phyloP scores from a whole-genome alignment of 2,888 invertebrate species.

The Minunthozetes semirufus region DNA sequence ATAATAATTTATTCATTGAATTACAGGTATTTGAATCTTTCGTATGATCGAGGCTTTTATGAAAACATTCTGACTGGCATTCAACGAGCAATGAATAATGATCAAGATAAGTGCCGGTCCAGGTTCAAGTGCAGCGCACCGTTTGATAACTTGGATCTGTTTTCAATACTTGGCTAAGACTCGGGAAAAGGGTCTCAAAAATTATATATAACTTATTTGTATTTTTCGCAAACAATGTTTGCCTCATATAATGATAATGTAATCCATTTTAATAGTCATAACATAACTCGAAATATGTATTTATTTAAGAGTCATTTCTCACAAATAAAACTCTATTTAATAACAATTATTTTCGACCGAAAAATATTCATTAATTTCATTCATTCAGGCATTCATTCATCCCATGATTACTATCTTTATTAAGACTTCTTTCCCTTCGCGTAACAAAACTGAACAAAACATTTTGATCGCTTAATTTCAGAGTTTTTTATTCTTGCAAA shows the following conservation, averaged over 20 bases:
- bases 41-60: neutral
- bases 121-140: neutral
- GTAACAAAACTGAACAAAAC: neutral
- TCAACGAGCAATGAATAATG: neutral
- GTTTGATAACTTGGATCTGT: neutral
- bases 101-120: neutral
- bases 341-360: neutral
- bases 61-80: constrained; percentile 7
- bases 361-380: neutral
- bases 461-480: neutral
- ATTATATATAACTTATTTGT: neutral
- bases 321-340: neutral
- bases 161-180: neutral
- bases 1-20: neutral
- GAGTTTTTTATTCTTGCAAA: neutral
- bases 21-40: neutral
- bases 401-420: neutral
- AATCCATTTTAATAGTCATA: neutral
- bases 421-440: neutral
- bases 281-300: neutral
- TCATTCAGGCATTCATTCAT: neutral
- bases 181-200: neutral
- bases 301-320: neutral
- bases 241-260: neutral
- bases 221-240: neutral